phyloP scores from a whole-genome alignment of 92 coral and sea anemone genomes.

The Porites rus region DNA sequence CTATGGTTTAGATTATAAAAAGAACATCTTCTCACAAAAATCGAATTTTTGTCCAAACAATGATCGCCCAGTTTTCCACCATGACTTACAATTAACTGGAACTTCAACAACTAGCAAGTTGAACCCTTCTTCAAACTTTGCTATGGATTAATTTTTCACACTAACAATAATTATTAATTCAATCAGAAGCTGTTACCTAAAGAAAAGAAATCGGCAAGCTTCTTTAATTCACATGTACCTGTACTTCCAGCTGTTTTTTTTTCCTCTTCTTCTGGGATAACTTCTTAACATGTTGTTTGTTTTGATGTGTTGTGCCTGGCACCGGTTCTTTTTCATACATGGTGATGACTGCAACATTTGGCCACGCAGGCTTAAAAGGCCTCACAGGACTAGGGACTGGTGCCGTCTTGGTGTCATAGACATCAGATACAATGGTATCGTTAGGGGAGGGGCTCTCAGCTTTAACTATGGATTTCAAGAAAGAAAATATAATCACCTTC shows the following conservation, averaged over 20 bases:
- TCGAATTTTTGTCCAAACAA: too few species aligned
- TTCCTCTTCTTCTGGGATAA: constrained; percentile 56
- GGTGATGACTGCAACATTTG: constrained; percentile 96
- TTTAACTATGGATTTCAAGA: constrained; percentile 17
- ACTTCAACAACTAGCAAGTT: too few species aligned
- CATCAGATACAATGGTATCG: constrained; percentile 9
- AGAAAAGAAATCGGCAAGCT: background rate
- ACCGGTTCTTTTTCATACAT: constrained; percentile 74
- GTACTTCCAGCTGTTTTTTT: constrained; percentile 63
- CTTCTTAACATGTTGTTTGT: constrained; percentile 41
- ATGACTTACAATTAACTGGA: too few species aligned
- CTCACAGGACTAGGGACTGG: constrained; percentile 45
- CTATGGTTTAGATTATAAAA: too few species aligned
- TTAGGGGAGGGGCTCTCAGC: constrained; percentile 16
- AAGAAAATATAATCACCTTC: background rate
- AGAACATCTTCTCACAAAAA: too few species aligned
- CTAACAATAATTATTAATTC: too few species aligned
- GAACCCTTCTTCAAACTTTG: too few species aligned
- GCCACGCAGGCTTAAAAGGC: constrained; percentile 45
- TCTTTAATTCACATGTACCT: constrained; percentile 54
- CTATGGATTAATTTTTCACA: too few species aligned
- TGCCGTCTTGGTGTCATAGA: background rate
- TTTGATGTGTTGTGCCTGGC: constrained; percentile 40
- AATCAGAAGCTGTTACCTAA: too few species aligned
- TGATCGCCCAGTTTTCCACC: too few species aligned